Evolutionary conservation across 2,797 vertebrate genomes (phyloP).

Genomic region (Mycteria americana): DNA sequence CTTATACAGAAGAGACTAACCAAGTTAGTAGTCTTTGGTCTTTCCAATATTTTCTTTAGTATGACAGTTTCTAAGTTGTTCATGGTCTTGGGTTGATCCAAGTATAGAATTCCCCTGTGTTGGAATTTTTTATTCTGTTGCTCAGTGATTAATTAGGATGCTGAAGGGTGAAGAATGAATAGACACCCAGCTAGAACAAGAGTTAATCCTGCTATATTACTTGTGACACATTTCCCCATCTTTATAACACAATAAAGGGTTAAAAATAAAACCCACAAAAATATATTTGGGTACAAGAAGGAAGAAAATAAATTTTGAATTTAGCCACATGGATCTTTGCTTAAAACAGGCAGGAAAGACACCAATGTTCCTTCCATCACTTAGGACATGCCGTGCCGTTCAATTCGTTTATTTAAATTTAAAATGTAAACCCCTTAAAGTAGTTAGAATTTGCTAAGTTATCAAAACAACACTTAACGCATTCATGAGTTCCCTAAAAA

Average conservation of each 20-base stretch:
- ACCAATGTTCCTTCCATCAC: background rate
- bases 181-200: background rate
- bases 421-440: background rate
- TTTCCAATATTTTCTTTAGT: background rate
- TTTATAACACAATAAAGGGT: background rate
- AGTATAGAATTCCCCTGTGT: background rate
- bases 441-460: background rate
- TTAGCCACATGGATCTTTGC: background rate
- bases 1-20: background rate
- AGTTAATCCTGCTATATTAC: background rate
- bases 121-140: background rate
- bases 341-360: background rate
- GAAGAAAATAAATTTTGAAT: background rate
- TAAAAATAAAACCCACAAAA: background rate
- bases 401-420: background rate
- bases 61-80: background rate
- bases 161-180: background rate
- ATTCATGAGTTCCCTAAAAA: background rate
- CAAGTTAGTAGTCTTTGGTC: background rate
- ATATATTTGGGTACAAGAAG: background rate
- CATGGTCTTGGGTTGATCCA: background rate
- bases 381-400: background rate
- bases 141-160: background rate
- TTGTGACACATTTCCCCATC: background rate
- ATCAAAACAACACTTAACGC: background rate